These are phyloP conservation scores for Daphoenositta chrysoptera DNA, from an alignment of 2,113 vertebrate genomes.

Conservation along the genomic window DNA sequence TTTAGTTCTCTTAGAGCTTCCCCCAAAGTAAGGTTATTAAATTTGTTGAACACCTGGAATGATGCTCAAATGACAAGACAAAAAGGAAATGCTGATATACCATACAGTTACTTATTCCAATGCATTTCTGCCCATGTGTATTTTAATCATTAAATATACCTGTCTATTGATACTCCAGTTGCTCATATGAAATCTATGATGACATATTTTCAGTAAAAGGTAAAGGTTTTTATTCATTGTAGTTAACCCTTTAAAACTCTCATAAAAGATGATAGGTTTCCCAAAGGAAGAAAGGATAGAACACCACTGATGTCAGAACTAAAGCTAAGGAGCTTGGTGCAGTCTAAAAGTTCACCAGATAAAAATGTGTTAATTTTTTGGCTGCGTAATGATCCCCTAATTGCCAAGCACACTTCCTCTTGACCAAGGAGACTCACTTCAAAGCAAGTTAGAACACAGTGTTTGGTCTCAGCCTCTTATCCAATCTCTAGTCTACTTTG, in stretches of 20 bases:
- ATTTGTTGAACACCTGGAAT: not conserved
- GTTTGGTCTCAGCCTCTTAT: not conserved
- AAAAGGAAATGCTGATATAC: not conserved
- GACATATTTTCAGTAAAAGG: not conserved
- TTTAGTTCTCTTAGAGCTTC: not conserved
- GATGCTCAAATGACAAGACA: not conserved
- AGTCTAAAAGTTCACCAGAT: not conserved
- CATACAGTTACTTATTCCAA: not conserved
- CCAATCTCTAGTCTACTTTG: not conserved
- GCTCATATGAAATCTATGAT: not conserved
- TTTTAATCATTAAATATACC: not conserved
- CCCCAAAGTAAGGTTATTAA: not conserved
- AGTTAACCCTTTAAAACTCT: not conserved
- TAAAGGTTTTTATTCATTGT: not conserved
- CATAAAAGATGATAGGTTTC: not conserved
- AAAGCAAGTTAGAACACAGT: not conserved
- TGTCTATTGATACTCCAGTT: not conserved
- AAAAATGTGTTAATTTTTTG: not conserved
- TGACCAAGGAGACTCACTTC: not conserved
- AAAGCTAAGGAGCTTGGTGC: not conserved
- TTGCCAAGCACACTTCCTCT: not conserved
- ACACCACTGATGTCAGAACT: not conserved
- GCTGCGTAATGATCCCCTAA: not conserved
- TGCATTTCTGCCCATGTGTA: not conserved
- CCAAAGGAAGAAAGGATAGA: not conserved